Evolutionary conservation across 2,113 vertebrate genomes (phyloP), one percentile per base, ranked within the genome.

Genomic region (Poeciliopsis turrubarensis): DNA sequence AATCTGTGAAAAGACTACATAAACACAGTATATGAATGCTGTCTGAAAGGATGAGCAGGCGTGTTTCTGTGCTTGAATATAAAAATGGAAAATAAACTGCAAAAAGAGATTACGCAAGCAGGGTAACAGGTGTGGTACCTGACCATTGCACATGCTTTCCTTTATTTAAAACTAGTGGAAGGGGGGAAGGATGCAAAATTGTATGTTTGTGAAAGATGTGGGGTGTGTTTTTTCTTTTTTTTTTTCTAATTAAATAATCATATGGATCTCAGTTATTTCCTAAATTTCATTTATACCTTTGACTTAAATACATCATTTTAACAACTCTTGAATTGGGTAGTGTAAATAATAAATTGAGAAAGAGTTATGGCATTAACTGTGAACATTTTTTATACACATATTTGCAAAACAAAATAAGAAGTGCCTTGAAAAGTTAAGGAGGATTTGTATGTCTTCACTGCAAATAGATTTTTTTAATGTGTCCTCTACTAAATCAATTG

Each of bases 141-240:
- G 84, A 68, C 25, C 69, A 71, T 82, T 87, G 88, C 87, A 90
- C 88, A 89, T 77, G 70, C 60, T 68, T 65, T 75, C 22, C 32
- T 75, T 75, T 70, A 34, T 47, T 47, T 26, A 73, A 68, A 68
- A 75, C 51, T 27, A 25, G 26, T 25, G 47, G 54, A 60, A 65
- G 15, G 41, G 57, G 64, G 62, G 15, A 3, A 2, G 41, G 47
- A 71, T 65, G 34, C 29, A 39, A 26, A 9, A 26, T 13, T 27
- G 3, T 27, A 62, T 19, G 2, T 37, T 27, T 17, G 37, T 63
- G 66, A 44, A 54, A 39, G 32, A 22, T 51, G 39, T 60, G 30
- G 31, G 60, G 82, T 44, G 34, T 1, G 12, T 60, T 72, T 74
- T 1, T 31, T 77, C 31, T 32, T n/a, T 37, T 37, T 37, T 37